Base-by-base conservation (phyloP, 1,140 invertebrate species). In the Heterodera schachtii region DNA sequence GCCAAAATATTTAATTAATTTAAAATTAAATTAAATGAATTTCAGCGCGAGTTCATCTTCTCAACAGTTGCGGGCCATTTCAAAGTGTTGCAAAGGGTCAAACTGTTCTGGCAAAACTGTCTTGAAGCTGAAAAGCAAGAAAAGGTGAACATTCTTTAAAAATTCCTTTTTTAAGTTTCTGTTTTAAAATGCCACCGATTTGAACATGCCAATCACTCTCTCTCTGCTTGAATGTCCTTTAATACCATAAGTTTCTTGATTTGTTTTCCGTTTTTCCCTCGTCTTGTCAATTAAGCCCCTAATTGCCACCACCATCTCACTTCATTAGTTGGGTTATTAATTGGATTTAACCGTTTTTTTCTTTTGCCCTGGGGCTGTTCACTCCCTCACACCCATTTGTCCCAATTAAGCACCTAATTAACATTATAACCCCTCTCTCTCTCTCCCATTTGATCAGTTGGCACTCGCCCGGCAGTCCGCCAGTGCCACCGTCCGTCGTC, bases 1-100 rank as follows among this genome's bases (percentile, higher is more conserved):
- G 75, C 31, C 31, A 31, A 31, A 31, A 31, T 31, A 31, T 31
- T 31, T 31, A 31, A 31, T 31, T 31, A 31, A 31, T 31, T 3
- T 11, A 11, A 52, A 52, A 52, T 52, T 52, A 0, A 8, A 11
- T 52, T 52, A 71, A 11, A 71, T 13, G 0, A 44, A 71, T 11
- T 79, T 67, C 78, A 79, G 78, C 64, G 76, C 41, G 80, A 81
- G 71, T 67, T 67, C 21, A 70, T 84, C 43, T 83, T 83, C 75
- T 83, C 81, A 19, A 31, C 83, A 19, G 16, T 83, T 19, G 60
- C 67, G 21, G 82, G 84, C 31, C 44, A 49, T 19, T 11, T 44
- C n/a, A 83, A 69, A 52, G 82, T 83, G 41, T 19, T 83, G 43
- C 57, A 83, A 41, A 16, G 82, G 46, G 84, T 83, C 43, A 52